Conservation (phyloP, 2,888 invertebrate genomes). For the Heteromyza rotundicornis region DNA sequence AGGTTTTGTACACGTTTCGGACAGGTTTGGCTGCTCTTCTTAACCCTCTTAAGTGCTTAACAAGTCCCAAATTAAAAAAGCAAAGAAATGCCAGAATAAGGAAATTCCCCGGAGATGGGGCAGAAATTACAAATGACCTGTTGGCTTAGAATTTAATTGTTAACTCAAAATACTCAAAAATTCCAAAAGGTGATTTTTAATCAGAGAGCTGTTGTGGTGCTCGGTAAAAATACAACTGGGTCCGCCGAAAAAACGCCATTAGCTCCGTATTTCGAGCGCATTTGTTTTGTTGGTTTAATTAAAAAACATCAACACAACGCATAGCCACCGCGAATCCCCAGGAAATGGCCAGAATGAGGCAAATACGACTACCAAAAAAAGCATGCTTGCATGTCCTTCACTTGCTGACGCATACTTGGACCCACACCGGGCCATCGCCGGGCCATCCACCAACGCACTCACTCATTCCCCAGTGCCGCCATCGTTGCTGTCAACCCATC, state of each 20-base stretch:
- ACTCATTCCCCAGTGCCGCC: neutral
- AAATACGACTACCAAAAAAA: constrained; percentile 5
- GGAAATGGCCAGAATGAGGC: constrained; percentile 18
- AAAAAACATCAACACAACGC: constrained; percentile 30
- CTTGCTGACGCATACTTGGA: neutral
- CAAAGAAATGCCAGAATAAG: constrained; percentile 20
- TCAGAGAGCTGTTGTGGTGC: constrained; percentile 36
- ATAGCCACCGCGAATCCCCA: constrained; percentile 11
- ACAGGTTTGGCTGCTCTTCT: constrained; percentile 30
- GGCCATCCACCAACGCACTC: neutral
- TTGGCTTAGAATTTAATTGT: constrained; percentile 37
- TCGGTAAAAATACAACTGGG: neutral
- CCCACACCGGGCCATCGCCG: neutral
- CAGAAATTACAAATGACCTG: constrained; percentile 42
- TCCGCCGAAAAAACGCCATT: constrained; percentile 6
- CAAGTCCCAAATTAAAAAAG: constrained; percentile 53
- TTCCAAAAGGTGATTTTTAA: constrained; percentile 42
- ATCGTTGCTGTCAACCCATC: constrained; percentile 24
- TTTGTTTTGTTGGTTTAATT: constrained; percentile 30
- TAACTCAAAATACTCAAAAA: constrained; percentile 3
- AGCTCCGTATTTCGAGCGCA: constrained; percentile 6
- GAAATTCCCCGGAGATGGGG: constrained; percentile 14
- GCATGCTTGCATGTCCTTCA: neutral
- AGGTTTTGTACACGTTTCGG: neutral
- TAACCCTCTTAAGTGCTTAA: constrained; percentile 55